Evolutionary conservation across 2,888 invertebrate species (phyloP), one percentile per base, ranked within the genome.

Genomic region (Rhagium mordax): DNA sequence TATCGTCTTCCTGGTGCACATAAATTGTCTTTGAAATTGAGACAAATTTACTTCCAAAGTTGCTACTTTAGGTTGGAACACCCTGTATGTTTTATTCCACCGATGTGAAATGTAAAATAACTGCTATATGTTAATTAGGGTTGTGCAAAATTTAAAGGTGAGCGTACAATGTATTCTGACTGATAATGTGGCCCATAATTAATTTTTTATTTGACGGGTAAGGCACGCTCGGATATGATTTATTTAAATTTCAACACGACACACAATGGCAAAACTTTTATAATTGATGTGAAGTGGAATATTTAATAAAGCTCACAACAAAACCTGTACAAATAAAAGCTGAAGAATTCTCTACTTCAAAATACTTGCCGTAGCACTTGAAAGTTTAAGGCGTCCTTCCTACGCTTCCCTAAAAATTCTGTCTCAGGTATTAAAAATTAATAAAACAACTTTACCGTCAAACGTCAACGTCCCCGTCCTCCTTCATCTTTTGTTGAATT

Each of bases 271-370:
- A 2, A 29, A 62, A 41, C 24, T 55, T 65, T 65, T 27, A 69
- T 69, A 69, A 69, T 48, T 51, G 61, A 64, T 64, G 41, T 55
- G 48, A 70, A 70, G 62, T 53, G 53, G 70, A 64, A 70, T 70
- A 48, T 27, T 24, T 65, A 70, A 70, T 64, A 55, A 62, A 61
- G 61, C 27, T 51, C 48, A 21, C 55, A 61, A 33, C 60, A 47
- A 47, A 64, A 68, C 59, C n/a, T 47, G 55, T 10, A 21, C 49
- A 60, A 65, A 65, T 65, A 65, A 65, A 53, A 65, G 24, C 20
- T 18, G 15, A 20, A 7, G 48, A 65, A 53, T 65, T 53, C 27
- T 53, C 53, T 53, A 51, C 53, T 64, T 18, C 33, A 59, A 33
- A 47, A 59, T 60, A 60, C 60, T 59, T 47, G 69, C 60, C 20